phyloP scores from a whole-genome alignment of 2,888 invertebrate genomes.

The Notocelia uddmanniana region DNA sequence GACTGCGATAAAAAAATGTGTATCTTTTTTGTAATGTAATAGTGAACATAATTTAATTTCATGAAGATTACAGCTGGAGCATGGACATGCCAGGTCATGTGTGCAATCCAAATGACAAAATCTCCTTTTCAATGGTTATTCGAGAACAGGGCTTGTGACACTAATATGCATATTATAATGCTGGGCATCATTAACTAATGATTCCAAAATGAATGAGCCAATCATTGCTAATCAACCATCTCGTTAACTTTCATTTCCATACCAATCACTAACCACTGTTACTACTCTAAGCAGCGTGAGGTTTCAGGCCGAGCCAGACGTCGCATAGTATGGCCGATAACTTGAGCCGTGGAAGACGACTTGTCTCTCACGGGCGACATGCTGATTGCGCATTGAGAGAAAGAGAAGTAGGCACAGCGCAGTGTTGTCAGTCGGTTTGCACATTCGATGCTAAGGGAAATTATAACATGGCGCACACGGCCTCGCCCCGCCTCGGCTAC shows the following conservation, averaged over 20 bases:
- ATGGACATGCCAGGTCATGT: neutral
- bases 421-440: constrained; percentile 78
- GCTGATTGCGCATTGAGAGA: constrained; percentile 73
- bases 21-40: too few relatives aligned
- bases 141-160: neutral
- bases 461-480: constrained; percentile 84
- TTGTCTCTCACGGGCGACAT: constrained; percentile 61
- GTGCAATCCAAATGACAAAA: neutral
- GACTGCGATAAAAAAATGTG: neutral
- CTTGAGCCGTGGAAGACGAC: constrained; percentile 44
- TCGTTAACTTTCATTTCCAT: constrained; percentile 9
- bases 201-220: constrained; percentile 3
- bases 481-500: constrained; percentile 84
- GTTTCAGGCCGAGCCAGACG: constrained; percentile 23
- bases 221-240: neutral
- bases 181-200: too few relatives aligned
- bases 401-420: constrained; percentile 78
- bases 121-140: neutral
- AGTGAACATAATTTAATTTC: too few relatives aligned
- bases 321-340: constrained; percentile 26
- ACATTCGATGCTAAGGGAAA: constrained; percentile 84
- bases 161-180: neutral
- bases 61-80: neutral
- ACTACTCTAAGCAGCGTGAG: constrained; percentile 21
- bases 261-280: constrained; percentile 28